Conservation (phyloP, 1,140 invertebrate genomes). For the Brachionus angularis region DNA sequence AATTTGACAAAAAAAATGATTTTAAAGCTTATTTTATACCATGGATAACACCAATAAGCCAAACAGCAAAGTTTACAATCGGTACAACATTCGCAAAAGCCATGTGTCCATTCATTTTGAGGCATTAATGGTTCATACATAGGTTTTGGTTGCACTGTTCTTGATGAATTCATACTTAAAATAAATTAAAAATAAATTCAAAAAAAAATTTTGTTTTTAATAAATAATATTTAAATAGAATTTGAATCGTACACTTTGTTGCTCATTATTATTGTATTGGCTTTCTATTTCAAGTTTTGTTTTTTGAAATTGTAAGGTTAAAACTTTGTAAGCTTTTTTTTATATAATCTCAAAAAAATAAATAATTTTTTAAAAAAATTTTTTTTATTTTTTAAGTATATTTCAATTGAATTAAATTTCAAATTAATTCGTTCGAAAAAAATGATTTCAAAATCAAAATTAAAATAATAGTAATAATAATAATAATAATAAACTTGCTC, state of each 20-base stretch:
- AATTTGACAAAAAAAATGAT: background rate
- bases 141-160: background rate
- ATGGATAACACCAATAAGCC: constrained; percentile 15
- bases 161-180: background rate
- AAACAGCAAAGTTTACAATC: constrained; percentile 23
- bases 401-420: no score
- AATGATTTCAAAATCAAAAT: no score
- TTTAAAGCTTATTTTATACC: background rate
- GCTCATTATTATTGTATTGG: background rate
- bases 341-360: no score
- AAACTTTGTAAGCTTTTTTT: no score
- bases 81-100: constrained; percentile 6
- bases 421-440: no score
- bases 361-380: no score
- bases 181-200: background rate
- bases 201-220: background rate
- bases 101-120: constrained; percentile 30
- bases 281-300: no score
- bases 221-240: background rate
- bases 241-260: background rate
- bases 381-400: no score
- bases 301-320: no score
- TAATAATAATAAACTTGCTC: no score
- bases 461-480: no score
- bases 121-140: background rate